Base-by-base conservation (phyloP, 2,888 invertebrate genomes). In the Keiferia lycopersicella region DNA sequence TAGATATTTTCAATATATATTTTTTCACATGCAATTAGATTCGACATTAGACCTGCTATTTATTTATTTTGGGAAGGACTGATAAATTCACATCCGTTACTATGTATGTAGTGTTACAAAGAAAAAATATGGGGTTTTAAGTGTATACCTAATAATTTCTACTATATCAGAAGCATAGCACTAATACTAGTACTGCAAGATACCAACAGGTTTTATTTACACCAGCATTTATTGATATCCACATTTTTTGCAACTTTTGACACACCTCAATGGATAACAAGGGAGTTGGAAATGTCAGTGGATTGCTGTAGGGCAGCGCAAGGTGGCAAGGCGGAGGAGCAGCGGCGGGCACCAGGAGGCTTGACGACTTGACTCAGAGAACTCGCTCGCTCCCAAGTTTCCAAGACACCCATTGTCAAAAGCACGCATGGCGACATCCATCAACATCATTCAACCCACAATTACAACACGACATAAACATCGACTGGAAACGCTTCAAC, bases 341-440 rank as follows among this genome's bases (percentile, higher is more conserved):
- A 6, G 11, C 34, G 34, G 34, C 34, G 18, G 20, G 3, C 50
- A 20, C 20, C 26, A 12, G 30, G 50, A 8, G 48, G 30, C 0
- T 30, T 16, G 11, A 50, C 20, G 6, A 20, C 50, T 50, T 10
- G 50, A 11, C 30, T 26, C 30, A 12, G 22, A 48, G 45, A 50
- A n/a, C 26, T 0, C 11, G n/a, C 34, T 53, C 26, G n/a, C 53
- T n/a, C 30, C n/a, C 26, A 45, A 45, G 18, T 20, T 20, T 4
- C 20, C 18, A 26, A 57, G 30, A 56, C 20, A 34, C 16, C 68
- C 75, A 73, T 77, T 83, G 84, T 82, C 83, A 82, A 79, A 45
- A 81, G 80, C 83, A 87, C 88, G 86, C 89, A 89, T 89, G 90
- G 89, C 86, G 85, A 82, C 81, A 76, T 68, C 67, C 64, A 70